Percentiles rank a stretch among this genome's conserved stretches.
These are phyloP conservation scores for Graphium colonna DNA, from an alignment of 2,888 invertebrate species.

Conservation along the genomic window DNA sequence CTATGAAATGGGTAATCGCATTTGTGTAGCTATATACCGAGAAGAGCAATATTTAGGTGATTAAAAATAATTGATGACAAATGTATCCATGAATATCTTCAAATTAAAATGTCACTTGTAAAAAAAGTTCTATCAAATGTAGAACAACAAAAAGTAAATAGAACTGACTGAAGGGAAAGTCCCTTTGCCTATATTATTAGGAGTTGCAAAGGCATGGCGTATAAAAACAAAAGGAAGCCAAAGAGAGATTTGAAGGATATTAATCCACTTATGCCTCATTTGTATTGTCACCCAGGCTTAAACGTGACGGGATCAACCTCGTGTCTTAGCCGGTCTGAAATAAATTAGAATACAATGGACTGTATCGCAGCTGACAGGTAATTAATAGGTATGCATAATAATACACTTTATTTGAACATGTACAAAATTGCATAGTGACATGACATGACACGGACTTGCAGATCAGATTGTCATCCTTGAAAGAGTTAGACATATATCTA, in stretches of 20 bases:
- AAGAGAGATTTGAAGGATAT: constrained; percentile 14
- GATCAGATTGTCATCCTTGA: constrained; percentile 2
- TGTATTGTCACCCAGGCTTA: constrained; percentile 50
- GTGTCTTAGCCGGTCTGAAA: constrained; percentile 52
- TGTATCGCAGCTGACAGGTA: constrained; percentile 56
- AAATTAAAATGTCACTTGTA: no score
- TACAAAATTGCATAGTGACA: constrained; percentile 20
- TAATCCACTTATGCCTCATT: constrained; percentile 31
- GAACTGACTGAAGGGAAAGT: no score
- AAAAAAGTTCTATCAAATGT: no score
- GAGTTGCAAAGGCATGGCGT: no score
- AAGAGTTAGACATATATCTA: not conserved
- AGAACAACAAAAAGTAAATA: no score
- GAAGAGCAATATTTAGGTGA: no score
- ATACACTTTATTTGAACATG: constrained; percentile 23
- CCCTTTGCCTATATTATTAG: no score
- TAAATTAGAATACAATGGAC: constrained; percentile 75
- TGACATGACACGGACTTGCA: constrained; percentile 14
- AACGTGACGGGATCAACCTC: constrained; percentile 70
- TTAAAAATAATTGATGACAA: no score
- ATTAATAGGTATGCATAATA: constrained; percentile 56
- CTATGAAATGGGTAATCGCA: no score
- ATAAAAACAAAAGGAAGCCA: constrained; percentile 27
- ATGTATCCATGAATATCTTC: no score
- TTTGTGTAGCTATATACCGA: no score